A percentile compares a stretch with the other conserved stretches of the same genome.
phyloP scores from a whole-genome alignment of 2,888 invertebrate genomes.

The Siphlonurus alternatus region DNA sequence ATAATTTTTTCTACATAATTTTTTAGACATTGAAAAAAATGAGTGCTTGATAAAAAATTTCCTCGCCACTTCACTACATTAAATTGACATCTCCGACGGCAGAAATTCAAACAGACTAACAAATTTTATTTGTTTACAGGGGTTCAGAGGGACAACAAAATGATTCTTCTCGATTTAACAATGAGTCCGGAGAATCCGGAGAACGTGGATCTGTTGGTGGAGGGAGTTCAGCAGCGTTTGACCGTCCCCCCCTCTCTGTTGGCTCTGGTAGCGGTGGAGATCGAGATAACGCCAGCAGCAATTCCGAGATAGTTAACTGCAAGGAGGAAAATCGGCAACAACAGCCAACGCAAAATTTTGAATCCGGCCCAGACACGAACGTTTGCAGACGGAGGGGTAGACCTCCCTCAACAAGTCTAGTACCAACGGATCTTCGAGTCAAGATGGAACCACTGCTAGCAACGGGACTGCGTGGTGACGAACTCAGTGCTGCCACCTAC shows the following conservation, averaged over 20 bases:
- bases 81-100: no score
- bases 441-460: not conserved
- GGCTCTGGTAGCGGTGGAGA: not conserved
- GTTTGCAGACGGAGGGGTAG: not conserved
- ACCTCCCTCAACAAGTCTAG: not conserved
- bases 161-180: not conserved
- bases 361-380: not conserved
- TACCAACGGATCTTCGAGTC: not conserved
- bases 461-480: slow-evolving; percentile 26
- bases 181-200: not conserved
- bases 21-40: no score
- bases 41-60: no score
- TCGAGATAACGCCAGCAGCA: not conserved
- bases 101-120: no score
- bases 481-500: slow-evolving; percentile 12
- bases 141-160: not conserved
- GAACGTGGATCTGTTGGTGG: not conserved
- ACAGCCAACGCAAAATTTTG: not conserved
- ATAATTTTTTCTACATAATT: no score
- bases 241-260: not conserved
- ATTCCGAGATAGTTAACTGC: not conserved
- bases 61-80: no score
- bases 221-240: not conserved
- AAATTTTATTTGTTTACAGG: no score
- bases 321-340: not conserved